Percentiles rank a stretch among this genome's conserved stretches.
Conservation (phyloP, 2,888 invertebrate genomes). For the Tetheella fluctuosa region DNA sequence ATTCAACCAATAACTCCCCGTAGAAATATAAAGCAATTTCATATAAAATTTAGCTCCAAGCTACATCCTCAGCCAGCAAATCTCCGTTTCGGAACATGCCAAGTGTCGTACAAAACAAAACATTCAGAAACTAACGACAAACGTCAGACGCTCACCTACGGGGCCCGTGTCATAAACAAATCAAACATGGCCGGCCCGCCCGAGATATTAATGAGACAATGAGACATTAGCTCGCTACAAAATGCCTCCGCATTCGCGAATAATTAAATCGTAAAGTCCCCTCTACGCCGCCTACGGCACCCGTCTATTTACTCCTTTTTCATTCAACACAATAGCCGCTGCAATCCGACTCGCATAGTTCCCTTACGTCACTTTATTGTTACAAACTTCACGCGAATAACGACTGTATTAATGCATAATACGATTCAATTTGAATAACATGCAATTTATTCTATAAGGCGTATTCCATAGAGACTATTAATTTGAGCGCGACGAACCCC, state of each 20-base stretch:
- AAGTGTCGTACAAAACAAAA: constrained; percentile 7
- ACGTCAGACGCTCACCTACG: constrained; percentile 57
- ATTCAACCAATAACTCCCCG: neutral
- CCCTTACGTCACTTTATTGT: constrained; percentile 63
- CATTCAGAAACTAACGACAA: constrained; percentile 10
- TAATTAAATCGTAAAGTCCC: constrained; percentile 85
- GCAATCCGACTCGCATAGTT: constrained; percentile 71
- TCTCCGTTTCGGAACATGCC: constrained; percentile 44
- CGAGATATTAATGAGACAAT: constrained; percentile 84
- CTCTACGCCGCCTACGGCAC: constrained; percentile 81
- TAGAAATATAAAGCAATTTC: neutral
- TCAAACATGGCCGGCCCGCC: constrained; percentile 82
- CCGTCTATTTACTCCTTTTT: constrained; percentile 84
- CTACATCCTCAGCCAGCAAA: constrained; percentile 26
- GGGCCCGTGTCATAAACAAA: constrained; percentile 79
- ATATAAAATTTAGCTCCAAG: constrained; percentile 3
- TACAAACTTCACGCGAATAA: constrained; percentile 29
- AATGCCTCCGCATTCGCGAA: constrained; percentile 84
- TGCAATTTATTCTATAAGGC: constrained; percentile 62
- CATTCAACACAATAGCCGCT: constrained; percentile 83
- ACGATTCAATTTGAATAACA: constrained; percentile 40
- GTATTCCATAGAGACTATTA: constrained; percentile 78
- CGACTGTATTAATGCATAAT: constrained; percentile 33
- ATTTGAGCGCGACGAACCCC: constrained; percentile 83
- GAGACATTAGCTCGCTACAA: constrained; percentile 84